Conservation (phyloP, 2,888 invertebrate species). For the Seladonia tumulorum region DNA sequence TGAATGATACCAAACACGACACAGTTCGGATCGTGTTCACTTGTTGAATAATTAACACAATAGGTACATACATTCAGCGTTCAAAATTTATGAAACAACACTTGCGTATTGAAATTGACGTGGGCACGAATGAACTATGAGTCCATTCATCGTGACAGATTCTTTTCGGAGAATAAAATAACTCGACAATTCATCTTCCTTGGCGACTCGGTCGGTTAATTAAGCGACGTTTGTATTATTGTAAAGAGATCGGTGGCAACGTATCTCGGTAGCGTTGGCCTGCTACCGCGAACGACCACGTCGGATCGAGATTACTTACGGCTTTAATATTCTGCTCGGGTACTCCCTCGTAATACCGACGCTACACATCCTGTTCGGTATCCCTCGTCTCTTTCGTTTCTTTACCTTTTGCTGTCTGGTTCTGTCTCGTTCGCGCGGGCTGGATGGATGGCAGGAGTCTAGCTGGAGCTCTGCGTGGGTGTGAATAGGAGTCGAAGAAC, state of each 20-base stretch:
- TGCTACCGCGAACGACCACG: constrained; percentile 58
- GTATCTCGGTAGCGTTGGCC: constrained; percentile 27
- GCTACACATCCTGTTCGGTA: constrained; percentile 39
- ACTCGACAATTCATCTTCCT: background rate
- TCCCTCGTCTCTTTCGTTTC: constrained; percentile 25
- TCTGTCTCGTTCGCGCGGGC: constrained; percentile 2
- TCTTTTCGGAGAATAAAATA: background rate
- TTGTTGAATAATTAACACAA: no score
- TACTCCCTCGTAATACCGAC: constrained; percentile 63
- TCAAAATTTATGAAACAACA: no score
- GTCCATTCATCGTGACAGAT: no score
- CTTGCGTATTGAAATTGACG: no score
- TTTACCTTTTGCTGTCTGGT: constrained; percentile 16
- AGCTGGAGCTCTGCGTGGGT: background rate
- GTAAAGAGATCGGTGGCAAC: constrained; percentile 67
- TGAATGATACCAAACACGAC: no score
- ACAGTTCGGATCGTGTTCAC: no score
- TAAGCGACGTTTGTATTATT: constrained; percentile 82
- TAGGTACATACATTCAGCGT: no score
- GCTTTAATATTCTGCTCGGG: constrained; percentile 65
- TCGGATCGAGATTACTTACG: constrained; percentile 58
- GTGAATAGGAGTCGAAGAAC: constrained; percentile 8
- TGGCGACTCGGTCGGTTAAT: constrained; percentile 75
- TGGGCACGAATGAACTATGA: no score
- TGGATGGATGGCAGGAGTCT: background rate